These are phyloP conservation scores for Conger conger DNA, from an alignment of 2,113 vertebrate genomes.

Conservation along the genomic window DNA sequence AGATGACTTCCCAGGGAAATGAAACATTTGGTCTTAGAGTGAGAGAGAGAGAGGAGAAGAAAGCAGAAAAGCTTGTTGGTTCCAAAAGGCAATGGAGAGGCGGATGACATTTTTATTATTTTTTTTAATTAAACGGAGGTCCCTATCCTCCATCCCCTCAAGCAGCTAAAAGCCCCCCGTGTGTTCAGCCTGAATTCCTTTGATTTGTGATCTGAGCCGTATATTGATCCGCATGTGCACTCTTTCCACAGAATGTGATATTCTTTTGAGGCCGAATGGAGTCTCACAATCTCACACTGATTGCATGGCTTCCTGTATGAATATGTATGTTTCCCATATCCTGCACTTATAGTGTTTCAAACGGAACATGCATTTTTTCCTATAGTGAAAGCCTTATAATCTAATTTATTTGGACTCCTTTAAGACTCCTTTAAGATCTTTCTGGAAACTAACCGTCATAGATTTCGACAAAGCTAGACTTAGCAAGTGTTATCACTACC, in stretches of 20 bases:
- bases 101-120: background rate
- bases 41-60: background rate
- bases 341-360: background rate
- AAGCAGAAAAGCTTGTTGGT: conserved; percentile 12
- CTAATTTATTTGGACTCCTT: no score
- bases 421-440: no score
- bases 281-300: background rate
- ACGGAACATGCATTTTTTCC: background rate
- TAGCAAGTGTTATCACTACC: background rate
- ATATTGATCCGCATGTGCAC: background rate
- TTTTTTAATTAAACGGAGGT: background rate
- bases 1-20: conserved; percentile 25
- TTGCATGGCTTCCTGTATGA: background rate
- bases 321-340: background rate
- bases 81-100: background rate
- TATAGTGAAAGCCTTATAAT: background rate
- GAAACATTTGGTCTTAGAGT: conserved; percentile 29
- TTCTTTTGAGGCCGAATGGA: background rate
- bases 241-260: background rate
- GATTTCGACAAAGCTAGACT: no score
- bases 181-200: background rate
- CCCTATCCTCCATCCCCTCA: background rate
- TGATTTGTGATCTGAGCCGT: background rate
- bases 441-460: no score
- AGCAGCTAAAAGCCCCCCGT: background rate